Percentiles rank a stretch among this genome's conserved stretches.
phyloP scores from a whole-genome alignment of 2,888 invertebrate genomes.

The Pasiphila rectangulata region DNA sequence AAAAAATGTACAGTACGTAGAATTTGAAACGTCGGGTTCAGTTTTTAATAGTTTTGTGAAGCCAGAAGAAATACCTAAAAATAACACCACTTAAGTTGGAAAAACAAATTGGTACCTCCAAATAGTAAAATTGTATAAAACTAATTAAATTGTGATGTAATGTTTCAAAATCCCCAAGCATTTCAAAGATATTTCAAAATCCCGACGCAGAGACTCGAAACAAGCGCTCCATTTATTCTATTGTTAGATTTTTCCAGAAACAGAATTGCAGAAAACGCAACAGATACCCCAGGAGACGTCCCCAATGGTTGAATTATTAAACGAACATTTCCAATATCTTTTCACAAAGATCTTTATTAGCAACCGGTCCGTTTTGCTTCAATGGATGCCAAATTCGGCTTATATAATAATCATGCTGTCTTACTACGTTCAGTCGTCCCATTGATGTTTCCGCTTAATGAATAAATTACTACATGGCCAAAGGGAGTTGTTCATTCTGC shows the following conservation, averaged over 20 bases:
- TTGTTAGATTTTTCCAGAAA: conserved; percentile 5
- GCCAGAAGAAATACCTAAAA: too few relatives aligned
- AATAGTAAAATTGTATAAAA: too few relatives aligned
- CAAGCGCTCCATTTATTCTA: background rate
- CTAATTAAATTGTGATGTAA: too few relatives aligned
- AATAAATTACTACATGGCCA: background rate
- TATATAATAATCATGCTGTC: conserved; percentile 5
- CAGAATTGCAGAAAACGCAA: conserved; percentile 3
- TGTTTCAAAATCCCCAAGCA: too few relatives aligned
- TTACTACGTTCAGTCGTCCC: conserved; percentile 10
- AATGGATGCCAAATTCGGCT: conserved; percentile 8
- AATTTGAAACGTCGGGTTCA: too few relatives aligned
- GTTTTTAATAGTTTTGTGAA: too few relatives aligned
- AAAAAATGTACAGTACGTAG: too few relatives aligned
- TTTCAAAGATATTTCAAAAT: background rate
- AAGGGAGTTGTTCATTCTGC: conserved; percentile 33
- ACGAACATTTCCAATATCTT: conserved; percentile 6
- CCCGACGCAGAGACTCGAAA: background rate
- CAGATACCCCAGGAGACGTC: background rate
- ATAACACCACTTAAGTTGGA: too few relatives aligned
- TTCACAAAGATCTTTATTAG: conserved; percentile 11
- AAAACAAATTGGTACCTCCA: too few relatives aligned
- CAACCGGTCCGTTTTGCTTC: conserved; percentile 2
- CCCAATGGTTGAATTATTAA: conserved; percentile 5
- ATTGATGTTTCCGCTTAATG: conserved; percentile 12